These are phyloP conservation scores for Tribolium freemani DNA, from an alignment of 2,888 invertebrate genomes.

Conservation along the genomic window DNA sequence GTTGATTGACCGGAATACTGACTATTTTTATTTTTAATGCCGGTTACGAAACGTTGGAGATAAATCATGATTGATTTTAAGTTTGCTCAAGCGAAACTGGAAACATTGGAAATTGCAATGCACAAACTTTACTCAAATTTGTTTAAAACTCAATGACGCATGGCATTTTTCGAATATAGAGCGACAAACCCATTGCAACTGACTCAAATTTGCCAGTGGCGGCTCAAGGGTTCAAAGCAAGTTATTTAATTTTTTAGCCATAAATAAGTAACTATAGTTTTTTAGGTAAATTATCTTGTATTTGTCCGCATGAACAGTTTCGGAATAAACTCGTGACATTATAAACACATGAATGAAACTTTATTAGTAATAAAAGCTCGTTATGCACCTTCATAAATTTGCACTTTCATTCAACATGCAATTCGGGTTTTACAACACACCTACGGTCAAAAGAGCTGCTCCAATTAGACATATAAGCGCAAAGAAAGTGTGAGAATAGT, in stretches of 20 bases:
- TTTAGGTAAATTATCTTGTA: no score
- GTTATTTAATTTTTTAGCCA: no score
- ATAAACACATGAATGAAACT: not conserved
- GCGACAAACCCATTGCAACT: constrained; percentile 12
- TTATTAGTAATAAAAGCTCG: not conserved
- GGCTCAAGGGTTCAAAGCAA: not conserved
- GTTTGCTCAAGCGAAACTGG: not conserved
- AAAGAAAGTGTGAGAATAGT: not conserved
- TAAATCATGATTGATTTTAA: constrained; percentile 8
- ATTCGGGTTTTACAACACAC: not conserved
- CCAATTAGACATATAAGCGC: not conserved
- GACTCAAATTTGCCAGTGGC: no score
- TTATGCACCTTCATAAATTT: not conserved
- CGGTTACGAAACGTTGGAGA: not conserved
- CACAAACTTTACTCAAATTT: constrained; percentile 1
- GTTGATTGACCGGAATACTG: constrained; percentile 14
- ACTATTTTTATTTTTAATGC: constrained; percentile 10
- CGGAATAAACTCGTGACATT: not conserved
- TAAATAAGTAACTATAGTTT: no score
- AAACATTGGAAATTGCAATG: not conserved
- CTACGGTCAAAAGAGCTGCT: not conserved
- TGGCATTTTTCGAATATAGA: constrained; percentile 21
- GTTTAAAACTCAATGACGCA: constrained; percentile 3
- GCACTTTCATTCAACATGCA: not conserved
- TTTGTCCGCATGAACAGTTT: no score